phyloP scores from a whole-genome alignment of 2,797 vertebrate species.

The Saxicola maurus region DNA sequence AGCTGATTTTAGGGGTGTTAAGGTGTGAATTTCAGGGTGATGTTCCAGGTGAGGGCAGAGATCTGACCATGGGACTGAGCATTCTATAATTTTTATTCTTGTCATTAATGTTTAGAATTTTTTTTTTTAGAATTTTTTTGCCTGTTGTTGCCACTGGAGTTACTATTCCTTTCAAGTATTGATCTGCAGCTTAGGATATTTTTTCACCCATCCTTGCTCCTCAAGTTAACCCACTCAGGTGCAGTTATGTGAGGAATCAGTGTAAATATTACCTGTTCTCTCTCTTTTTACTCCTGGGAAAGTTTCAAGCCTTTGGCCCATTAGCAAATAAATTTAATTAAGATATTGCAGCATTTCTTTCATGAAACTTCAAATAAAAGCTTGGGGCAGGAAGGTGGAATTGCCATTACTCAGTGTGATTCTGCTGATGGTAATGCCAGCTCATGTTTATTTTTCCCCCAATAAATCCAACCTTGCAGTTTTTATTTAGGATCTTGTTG shows the following conservation, averaged over 20 bases:
- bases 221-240: not conserved
- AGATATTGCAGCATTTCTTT: not conserved
- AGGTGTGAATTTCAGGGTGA: not conserved
- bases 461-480: not conserved
- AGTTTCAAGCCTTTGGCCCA: not conserved
- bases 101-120: not conserved
- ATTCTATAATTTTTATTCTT: rapidly evolving
- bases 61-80: not conserved
- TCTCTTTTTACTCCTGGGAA: not conserved
- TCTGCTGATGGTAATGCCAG: not conserved
- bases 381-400: not conserved
- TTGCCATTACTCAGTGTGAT: not conserved
- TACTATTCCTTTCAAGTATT: not conserved
- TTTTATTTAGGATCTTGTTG: not conserved
- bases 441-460: not conserved
- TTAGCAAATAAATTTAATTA: not conserved
- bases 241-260: not conserved
- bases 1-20: not conserved
- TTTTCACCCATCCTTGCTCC: not conserved
- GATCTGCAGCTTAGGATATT: not conserved
- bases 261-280: not conserved
- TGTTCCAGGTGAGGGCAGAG: not conserved
- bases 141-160: not conserved
- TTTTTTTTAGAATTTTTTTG: not conserved
- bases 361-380: not conserved